Evolutionary conservation across 2,113 vertebrate genomes (phyloP).

Genomic region (Misgurnus mizolepis): DNA sequence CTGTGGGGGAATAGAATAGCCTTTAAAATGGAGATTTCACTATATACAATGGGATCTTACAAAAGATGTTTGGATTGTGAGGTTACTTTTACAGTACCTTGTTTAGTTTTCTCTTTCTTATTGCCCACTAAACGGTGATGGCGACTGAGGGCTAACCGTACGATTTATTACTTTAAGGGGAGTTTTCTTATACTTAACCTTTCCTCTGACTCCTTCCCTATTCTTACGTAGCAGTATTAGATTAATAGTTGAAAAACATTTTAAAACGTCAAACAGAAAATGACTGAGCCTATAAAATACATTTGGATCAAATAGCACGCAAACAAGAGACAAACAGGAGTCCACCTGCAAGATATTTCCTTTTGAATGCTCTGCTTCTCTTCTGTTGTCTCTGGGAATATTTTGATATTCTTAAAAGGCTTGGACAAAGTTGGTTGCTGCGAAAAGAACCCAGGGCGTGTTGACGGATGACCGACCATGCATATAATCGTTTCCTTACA

Average conservation of each 20-base stretch:
- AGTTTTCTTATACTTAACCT: conserved; percentile 12
- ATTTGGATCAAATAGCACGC: background rate
- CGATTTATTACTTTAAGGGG: conserved; percentile 24
- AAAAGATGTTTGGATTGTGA: conserved; percentile 32
- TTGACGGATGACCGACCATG: conserved; percentile 86
- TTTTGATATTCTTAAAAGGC: conserved; percentile 74
- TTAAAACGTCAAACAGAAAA: background rate
- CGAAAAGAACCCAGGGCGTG: conserved; percentile 79
- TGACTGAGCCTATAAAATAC: background rate
- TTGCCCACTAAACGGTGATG: conserved; percentile 13
- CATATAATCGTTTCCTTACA: conserved; percentile 92
- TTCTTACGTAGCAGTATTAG: no score
- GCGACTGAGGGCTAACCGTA: conserved; percentile 20
- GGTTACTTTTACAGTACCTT: conserved; percentile 28
- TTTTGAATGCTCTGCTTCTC: background rate
- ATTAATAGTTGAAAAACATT: no score
- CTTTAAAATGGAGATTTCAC: conserved; percentile 2
- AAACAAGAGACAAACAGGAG: conserved; percentile 15
- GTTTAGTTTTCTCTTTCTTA: conserved; percentile 17
- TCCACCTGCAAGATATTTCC: conserved; percentile 20
- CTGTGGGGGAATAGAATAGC: conserved; percentile 10
- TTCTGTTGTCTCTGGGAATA: conserved; percentile 70
- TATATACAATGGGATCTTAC: conserved; percentile 28
- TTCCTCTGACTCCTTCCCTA: background rate
- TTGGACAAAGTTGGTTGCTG: conserved; percentile 80